Base-by-base conservation (phyloP, 92 coral and sea anemone genomes). In the Phymanthus crucifer region DNA sequence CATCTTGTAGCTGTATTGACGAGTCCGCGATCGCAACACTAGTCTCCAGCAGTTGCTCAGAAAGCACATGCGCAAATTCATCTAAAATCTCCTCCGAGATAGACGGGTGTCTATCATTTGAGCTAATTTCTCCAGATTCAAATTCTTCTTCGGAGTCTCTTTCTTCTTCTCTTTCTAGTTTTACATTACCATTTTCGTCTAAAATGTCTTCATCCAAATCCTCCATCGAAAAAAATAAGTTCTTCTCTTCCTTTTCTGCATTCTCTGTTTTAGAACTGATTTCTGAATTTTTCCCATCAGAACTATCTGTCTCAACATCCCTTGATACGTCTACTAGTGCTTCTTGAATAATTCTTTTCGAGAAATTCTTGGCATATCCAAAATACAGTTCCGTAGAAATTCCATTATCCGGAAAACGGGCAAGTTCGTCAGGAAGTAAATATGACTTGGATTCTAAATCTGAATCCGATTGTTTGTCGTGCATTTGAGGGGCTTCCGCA, bases 21-120 rank as follows among this genome's bases (percentile, higher is more conserved):
- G 85, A 64, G 14, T 67, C 81, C 2, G 93, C 91, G 54, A 92
- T 73, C 24, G 86, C 79, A 8, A 66, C 29, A 40, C 79, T 66
- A 19, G 86, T 67, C 17, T 82, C 73, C 9, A 82, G 23, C 32
- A 74, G 54, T 36, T 82, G 86, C 18, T 64, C 64, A 0, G 80
- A 50, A 32, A 82, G 26, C 1, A 74, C 74, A n/a, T 74, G 72
- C 3, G 58, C 80, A 31, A 54, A 82, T 37, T 82, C 57, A 26
- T 54, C n/a, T 34, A 82, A 56, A 31, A 2, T 11, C 31, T 70
- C 84, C 10, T 29, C 52, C 1, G 67, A n/a, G 38, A 70, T 14
- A 11, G 74, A 27, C 10, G 27, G 21, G 27, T 14, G 11, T 54
- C 35, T 61, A 71, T 26, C 31, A 19, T 40, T 12, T 4, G 68